phyloP scores from a whole-genome alignment of 1,140 invertebrate genomes.

The Heliconius eleuchia region DNA sequence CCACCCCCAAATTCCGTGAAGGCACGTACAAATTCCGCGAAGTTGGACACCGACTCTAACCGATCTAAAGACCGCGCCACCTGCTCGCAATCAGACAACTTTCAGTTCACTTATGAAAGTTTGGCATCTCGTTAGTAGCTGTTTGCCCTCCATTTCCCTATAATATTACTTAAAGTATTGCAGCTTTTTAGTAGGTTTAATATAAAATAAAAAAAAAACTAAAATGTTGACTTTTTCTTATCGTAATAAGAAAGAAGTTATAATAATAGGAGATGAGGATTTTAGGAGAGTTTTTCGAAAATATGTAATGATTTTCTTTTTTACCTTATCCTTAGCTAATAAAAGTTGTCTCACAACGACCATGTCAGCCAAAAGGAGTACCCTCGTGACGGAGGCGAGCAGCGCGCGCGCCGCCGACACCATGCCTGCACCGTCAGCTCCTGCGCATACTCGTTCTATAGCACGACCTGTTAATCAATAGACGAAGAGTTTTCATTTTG shows the following conservation, averaged over 20 bases:
- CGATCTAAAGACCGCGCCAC: conserved; percentile 91
- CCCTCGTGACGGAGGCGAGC: conserved; percentile 96
- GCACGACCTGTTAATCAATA: conserved; percentile 85
- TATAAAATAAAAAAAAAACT: neutral
- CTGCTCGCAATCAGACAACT: conserved; percentile 65
- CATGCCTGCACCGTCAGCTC: conserved; percentile 88
- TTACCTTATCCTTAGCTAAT: conserved; percentile 96
- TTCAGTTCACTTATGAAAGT: conserved; percentile 24
- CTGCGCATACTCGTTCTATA: conserved; percentile 94
- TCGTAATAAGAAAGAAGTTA: neutral
- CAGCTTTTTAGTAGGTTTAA: neutral
- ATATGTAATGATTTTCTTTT: neutral
- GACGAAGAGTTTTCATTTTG: too few species aligned
- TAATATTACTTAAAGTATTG: neutral
- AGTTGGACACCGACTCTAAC: conserved; percentile 96
- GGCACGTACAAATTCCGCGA: conserved; percentile 99
- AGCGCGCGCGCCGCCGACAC: conserved; percentile 96
- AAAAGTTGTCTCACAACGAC: conserved; percentile 98
- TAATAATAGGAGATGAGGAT: neutral
- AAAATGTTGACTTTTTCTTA: neutral
- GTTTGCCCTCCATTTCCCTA: neutral
- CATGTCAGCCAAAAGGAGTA: conserved; percentile 98
- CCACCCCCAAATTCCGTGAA: conserved; percentile 99
- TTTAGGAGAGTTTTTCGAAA: neutral
- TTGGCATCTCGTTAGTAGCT: conserved; percentile 14